Percentiles rank a stretch among this genome's conserved stretches.
Evolutionary conservation across 1,140 invertebrate genomes (phyloP).

Genomic region (Nymphalis io): DNA sequence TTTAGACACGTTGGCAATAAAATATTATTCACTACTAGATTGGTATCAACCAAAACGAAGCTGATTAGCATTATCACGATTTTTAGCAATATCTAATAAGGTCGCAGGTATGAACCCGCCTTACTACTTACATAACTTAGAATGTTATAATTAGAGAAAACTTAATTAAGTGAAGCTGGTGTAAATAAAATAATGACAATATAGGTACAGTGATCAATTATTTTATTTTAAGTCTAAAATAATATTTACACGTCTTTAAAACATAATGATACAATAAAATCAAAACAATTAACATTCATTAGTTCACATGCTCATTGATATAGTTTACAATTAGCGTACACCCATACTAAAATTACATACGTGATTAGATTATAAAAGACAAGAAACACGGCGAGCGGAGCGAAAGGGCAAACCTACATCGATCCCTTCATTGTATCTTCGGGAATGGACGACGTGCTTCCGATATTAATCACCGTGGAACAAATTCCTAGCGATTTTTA

Average conservation of each 20-base stretch:
- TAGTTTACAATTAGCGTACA: constrained; percentile 4
- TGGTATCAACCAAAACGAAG: no score
- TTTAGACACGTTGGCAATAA: no score
- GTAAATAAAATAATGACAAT: background rate
- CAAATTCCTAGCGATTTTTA: no score
- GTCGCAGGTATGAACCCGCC: no score
- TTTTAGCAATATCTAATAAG: no score
- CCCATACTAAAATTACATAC: background rate
- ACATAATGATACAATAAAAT: constrained; percentile 11
- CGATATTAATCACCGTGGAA: no score
- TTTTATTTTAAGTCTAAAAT: constrained; percentile 18
- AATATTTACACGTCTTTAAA: constrained; percentile 17
- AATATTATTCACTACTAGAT: no score
- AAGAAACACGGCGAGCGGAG: background rate
- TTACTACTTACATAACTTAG: no score
- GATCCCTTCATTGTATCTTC: no score
- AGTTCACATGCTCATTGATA: constrained; percentile 5
- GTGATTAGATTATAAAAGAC: background rate
- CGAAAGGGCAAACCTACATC: background rate
- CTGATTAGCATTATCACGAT: no score
- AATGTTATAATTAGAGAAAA: no score
- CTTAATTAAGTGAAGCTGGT: background rate
- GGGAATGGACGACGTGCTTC: no score
- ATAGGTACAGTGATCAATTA: constrained; percentile 15
- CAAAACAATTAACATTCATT: constrained; percentile 9